Evolutionary conservation across 2,888 invertebrate species (phyloP).

Genomic region (Scaptomyza flava): DNA sequence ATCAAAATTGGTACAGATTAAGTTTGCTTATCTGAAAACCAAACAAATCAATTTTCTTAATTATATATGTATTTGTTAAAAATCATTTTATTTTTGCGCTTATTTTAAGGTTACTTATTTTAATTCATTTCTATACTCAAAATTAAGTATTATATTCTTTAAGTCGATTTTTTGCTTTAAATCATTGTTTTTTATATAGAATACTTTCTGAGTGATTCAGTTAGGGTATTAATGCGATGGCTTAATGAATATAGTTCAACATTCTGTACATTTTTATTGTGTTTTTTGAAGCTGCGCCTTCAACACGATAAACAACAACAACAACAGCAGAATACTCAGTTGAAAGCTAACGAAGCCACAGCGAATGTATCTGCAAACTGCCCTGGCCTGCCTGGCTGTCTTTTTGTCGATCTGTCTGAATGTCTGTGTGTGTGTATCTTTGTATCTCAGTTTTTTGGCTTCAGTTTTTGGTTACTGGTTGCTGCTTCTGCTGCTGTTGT

Average conservation of each 20-base stretch:
- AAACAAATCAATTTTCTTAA: no score
- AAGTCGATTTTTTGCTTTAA: no score
- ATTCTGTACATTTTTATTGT: conserved; percentile 29
- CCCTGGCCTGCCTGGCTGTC: background rate
- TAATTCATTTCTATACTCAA: no score
- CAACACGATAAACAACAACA: conserved; percentile 5
- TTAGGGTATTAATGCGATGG: conserved; percentile 17
- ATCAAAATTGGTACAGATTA: no score
- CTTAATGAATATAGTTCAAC: background rate
- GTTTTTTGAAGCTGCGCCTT: conserved; percentile 30
- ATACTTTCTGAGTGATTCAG: background rate
- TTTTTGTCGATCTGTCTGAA: conserved; percentile 28
- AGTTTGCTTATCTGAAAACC: no score
- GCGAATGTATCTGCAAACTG: conserved; percentile 64
- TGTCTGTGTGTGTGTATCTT: conserved; percentile 44
- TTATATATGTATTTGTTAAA: no score
- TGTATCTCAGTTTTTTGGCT: conserved; percentile 62
- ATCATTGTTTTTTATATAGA: background rate
- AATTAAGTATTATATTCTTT: no score
- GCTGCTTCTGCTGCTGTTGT: conserved; percentile 22
- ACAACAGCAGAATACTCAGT: conserved; percentile 6
- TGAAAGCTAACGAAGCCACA: conserved; percentile 38
- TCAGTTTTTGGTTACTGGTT: conserved; percentile 40
- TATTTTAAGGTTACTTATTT: no score
- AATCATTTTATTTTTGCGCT: no score